Base-by-base conservation (phyloP, 2,113 vertebrate genomes). In the Vulpes lagopus region DNA sequence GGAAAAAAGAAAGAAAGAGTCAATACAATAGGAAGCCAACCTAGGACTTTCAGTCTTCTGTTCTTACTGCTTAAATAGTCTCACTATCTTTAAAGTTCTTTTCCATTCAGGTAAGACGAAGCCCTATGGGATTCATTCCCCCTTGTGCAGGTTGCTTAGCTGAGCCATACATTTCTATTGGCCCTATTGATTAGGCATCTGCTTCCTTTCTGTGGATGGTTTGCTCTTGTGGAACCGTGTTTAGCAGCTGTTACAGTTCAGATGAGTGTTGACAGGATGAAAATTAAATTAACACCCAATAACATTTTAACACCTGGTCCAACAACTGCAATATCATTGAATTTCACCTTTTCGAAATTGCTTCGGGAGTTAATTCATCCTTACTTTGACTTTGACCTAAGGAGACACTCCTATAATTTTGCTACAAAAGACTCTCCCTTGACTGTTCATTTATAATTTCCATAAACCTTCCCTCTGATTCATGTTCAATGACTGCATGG, bases 131-230 rank as follows among this genome's bases (percentile, higher is more conserved):
- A 98, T 88, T 88, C 87, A 95, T 98, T 97, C 71, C 97, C 96
- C 94, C 73, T 96, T 96, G 89, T n/a, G 97, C 65, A 85, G 43
- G 96, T 95, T 98, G 97, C 95, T 98, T 65, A 62, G 25, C 60
- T 95, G 96, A 98, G 98, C 84, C 85, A 97, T 78, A 96, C 90
- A 86, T 97, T 98, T 98, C 98, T 98, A 95, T 98, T 96, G 94
- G 98, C 98, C 98, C 87, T 74, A 98, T 98, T 98, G 97, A 98
- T 98, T 97, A 98, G 94, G 94, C 94, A 98, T 98, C 96, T 98
- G 92, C 96, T 98, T 97, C 95, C 94, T 96, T 89, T 96, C 95
- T 98, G 95, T 82, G 38, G 88, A 98, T 97, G 35, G 89, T 97
- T 98, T 97, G 64, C 96, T 98, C 95, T 97, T 95, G 65, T 97